A percentile compares a stretch with the other conserved stretches of the same genome.
Evolutionary conservation across 2,113 vertebrate species (phyloP).

Genomic region (Crotalus viridis): DNA sequence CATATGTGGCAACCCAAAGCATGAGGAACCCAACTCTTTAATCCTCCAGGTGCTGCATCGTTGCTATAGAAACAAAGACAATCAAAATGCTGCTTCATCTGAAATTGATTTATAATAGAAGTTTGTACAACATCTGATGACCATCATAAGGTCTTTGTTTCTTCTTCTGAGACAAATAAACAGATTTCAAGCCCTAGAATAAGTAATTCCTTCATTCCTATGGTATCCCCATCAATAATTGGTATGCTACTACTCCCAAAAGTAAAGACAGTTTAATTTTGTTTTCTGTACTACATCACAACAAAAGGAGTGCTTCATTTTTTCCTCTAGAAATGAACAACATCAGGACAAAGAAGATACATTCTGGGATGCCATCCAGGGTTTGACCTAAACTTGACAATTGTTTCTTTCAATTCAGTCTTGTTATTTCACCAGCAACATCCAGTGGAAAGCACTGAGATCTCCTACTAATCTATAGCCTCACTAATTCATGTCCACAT

Average conservation of each 20-base stretch:
- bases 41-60: neutral
- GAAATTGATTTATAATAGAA: neutral
- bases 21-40: neutral
- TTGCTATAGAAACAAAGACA: neutral
- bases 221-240: neutral
- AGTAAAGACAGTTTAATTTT: neutral
- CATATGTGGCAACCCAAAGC: neutral
- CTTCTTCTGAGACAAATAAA: neutral
- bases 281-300: neutral
- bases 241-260: neutral
- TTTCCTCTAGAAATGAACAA: neutral
- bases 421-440: neutral
- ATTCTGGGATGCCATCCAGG: neutral
- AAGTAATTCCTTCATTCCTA: neutral
- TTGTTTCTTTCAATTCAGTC: neutral
- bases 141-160: neutral
- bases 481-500: neutral
- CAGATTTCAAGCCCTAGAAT: neutral
- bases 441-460: neutral
- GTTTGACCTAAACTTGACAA: neutral
- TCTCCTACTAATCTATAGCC: neutral
- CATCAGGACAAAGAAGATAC: neutral
- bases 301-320: neutral
- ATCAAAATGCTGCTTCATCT: neutral
- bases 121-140: neutral